Evolutionary conservation across 2,113 vertebrate species (phyloP).

Genomic region (Genyomyrus donnyi): DNA sequence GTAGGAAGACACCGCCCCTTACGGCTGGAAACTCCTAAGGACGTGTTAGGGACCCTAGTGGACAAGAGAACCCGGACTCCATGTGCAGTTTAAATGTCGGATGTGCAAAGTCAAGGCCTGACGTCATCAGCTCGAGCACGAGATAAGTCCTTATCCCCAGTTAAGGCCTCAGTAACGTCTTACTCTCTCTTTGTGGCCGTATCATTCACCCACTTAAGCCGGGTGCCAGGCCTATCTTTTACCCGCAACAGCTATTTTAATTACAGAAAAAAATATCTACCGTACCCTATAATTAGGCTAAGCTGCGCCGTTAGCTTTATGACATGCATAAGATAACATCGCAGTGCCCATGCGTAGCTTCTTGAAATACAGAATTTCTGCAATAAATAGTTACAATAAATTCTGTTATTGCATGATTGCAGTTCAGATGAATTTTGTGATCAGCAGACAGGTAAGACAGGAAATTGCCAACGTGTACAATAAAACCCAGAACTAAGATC

Average conservation of each 20-base stretch:
- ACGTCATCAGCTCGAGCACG: neutral
- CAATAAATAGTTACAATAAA: neutral
- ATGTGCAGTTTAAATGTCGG: neutral
- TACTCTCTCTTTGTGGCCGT: neutral
- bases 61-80: neutral
- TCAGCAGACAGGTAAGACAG: neutral
- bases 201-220: neutral
- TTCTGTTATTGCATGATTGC: neutral
- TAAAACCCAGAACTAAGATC: neutral
- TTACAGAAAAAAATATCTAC: neutral
- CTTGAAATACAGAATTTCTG: neutral
- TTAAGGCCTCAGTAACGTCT: neutral
- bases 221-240: neutral
- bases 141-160: neutral
- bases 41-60: neutral
- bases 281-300: neutral
- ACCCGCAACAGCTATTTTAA: neutral
- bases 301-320: neutral
- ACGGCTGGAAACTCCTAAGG: neutral
- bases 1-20: neutral
- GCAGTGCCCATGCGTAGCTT: neutral
- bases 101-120: neutral
- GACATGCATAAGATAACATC: neutral
- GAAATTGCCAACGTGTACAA: conserved; percentile 13
- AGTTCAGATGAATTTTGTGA: no score